Percentiles rank a stretch among this genome's conserved stretches.
These are phyloP conservation scores for Tricholauxania praeusta DNA, from an alignment of 2,888 invertebrate genomes.

Conservation along the genomic window DNA sequence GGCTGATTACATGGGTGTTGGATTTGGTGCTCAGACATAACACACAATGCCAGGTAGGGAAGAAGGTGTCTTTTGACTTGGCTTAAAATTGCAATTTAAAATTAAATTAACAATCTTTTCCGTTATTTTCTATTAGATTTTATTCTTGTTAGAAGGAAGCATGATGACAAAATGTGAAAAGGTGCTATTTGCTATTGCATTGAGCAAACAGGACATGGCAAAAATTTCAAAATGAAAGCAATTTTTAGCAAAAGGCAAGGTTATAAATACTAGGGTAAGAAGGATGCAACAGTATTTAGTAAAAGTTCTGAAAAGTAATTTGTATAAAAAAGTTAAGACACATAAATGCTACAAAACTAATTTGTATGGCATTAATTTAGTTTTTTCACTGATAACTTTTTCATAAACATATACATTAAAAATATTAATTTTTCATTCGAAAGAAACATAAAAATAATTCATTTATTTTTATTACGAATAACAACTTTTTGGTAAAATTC, in stretches of 20 bases:
- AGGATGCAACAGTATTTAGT: constrained; percentile 5
- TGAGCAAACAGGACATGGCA: constrained; percentile 24
- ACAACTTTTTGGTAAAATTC: too few relatives aligned
- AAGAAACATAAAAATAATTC: too few relatives aligned
- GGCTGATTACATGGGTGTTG: constrained; percentile 25
- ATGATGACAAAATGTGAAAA: not conserved
- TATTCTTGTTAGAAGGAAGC: not conserved
- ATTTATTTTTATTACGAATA: too few relatives aligned
- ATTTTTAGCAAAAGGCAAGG: constrained; percentile 9
- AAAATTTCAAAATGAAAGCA: constrained; percentile 20
- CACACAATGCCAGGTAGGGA: not conserved
- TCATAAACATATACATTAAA: too few relatives aligned
- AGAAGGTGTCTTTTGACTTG: constrained; percentile 3
- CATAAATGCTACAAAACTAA: too few relatives aligned
- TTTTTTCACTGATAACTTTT: too few relatives aligned
- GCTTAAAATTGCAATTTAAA: constrained; percentile 24
- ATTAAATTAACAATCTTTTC: constrained; percentile 29
- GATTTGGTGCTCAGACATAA: not conserved
- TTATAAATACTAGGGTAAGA: not conserved
- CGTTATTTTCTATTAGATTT: constrained; percentile 13
- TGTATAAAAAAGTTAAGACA: too few relatives aligned
- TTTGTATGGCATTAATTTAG: too few relatives aligned
- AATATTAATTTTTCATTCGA: too few relatives aligned
- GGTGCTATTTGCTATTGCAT: not conserved
- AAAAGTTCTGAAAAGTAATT: not conserved